Evolutionary conservation across 2,113 vertebrate genomes (phyloP), one percentile per base, ranked within the genome.

Genomic region (Rhea pennata): DNA sequence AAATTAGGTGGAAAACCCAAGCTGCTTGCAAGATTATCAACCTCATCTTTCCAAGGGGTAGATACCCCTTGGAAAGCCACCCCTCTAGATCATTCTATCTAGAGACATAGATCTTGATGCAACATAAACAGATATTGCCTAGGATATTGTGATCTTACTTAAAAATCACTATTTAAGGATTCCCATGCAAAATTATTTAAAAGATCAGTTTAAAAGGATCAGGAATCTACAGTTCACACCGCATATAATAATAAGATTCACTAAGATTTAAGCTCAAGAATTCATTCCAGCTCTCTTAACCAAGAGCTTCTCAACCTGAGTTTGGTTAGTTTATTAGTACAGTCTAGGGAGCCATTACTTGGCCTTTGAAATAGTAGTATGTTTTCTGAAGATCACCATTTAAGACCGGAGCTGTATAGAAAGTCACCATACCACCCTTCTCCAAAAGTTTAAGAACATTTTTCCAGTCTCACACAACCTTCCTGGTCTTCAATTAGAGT

Each of bases 191-290:
- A 84, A 42, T 13, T 33, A 19, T 1, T 1, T 21, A 4, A 3
- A 62, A 65, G 2, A 26, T n/a, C 29, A n/a, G 26, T 3, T 36
- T 71, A 23, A 56, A 77, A 64, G n/a, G 3, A 85, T 64, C 11
- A 12, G 6, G 79, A 1, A 0, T 5, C 5, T 65, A 61, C 1
- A 64, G 20, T 7, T 1, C 12, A 69, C 2, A 9, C 3, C 26
- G 53, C 24, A 26, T 54, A 23, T 54, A 26, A 54, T 26, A 54
- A 54, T 26, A 11, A 26, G 13, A 24, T 53, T 53, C 22, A 53
- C 24, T 54, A 54, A 54, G 24, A 5, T 54, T 54, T 13, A 67
- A 53, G 33, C 3, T 58, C 11, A 67, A 17, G 12, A 58, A 3
- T 87, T 22, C 4, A 58, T 0, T 51, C 33, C n/a, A 54, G 14